A percentile compares a stretch with the other conserved stretches of the same genome.
Conservation (phyloP, 2,888 invertebrate species). For the Pycnomerus fuliginosus region DNA sequence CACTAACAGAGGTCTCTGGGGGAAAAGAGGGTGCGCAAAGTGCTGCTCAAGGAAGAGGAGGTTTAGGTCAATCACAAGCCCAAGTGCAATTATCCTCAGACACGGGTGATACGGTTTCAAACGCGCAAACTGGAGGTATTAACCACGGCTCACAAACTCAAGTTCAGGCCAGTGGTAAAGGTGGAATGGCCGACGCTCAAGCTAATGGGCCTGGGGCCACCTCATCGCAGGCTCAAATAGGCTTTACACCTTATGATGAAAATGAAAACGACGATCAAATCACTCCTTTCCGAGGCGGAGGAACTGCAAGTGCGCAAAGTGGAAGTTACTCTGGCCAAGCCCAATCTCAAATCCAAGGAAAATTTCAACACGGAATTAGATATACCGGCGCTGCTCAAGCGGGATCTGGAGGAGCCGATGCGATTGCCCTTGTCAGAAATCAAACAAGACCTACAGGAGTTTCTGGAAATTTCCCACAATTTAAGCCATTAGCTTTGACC, state of each 20-base stretch:
- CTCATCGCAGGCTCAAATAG: slow-evolving; percentile 86
- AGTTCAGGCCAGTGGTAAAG: slow-evolving; percentile 78
- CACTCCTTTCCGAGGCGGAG: slow-evolving; percentile 70
- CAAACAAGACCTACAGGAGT: slow-evolving; percentile 31
- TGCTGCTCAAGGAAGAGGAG: slow-evolving; percentile 73
- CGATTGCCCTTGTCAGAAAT: slow-evolving; percentile 45
- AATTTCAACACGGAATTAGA: slow-evolving; percentile 63
- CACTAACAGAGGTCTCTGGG: slow-evolving; percentile 68
- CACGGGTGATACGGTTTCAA: slow-evolving; percentile 73
- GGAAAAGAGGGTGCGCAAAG: slow-evolving; percentile 74
- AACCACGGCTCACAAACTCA: slow-evolving; percentile 77
- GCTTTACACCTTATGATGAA: slow-evolving; percentile 74
- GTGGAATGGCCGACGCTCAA: slow-evolving; percentile 84
- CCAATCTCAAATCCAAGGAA: slow-evolving; percentile 80
- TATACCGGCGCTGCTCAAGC: slow-evolving; percentile 75
- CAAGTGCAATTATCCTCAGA: slow-evolving; percentile 75
- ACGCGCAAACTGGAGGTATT: slow-evolving; percentile 72
- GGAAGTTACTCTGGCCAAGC: slow-evolving; percentile 74
- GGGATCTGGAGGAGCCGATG: slow-evolving; percentile 69
- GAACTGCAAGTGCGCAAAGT: slow-evolving; percentile 77
- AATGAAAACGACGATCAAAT: slow-evolving; percentile 53
- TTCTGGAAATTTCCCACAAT: slow-evolving; percentile 21
- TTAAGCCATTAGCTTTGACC: slow-evolving; percentile 19
- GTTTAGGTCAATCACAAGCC: slow-evolving; percentile 73
- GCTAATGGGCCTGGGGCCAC: slow-evolving; percentile 82